Evolutionary conservation across 2,113 vertebrate species (phyloP).

Genomic region (Scatophagus argus): DNA sequence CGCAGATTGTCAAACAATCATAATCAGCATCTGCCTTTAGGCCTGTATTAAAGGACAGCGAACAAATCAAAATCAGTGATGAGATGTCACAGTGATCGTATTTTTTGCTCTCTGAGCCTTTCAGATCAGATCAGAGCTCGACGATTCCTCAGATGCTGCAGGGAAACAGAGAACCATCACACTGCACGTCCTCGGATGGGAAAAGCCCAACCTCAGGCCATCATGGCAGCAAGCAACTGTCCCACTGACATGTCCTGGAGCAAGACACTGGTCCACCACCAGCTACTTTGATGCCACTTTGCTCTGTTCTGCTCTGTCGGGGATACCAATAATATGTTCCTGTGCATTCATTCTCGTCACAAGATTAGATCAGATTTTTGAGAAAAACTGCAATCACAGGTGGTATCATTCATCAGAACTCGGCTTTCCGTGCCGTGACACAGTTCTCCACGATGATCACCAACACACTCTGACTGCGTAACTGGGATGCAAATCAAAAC

Average conservation of each 20-base stretch:
- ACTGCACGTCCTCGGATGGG: constrained; percentile 6
- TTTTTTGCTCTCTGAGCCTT: background rate
- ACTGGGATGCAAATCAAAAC: background rate
- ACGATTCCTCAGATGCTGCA: background rate
- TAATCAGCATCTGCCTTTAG: background rate
- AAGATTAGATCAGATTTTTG: background rate
- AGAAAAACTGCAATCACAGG: too few relatives aligned
- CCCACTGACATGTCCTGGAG: background rate
- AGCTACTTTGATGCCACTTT: constrained; percentile 4
- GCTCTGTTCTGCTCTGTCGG: background rate
- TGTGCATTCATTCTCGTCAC: background rate
- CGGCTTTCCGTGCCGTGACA: background rate
- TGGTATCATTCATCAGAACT: background rate
- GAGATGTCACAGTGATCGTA: constrained; percentile 16
- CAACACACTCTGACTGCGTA: background rate
- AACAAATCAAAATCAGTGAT: constrained; percentile 7
- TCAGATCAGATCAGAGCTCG: constrained; percentile 6
- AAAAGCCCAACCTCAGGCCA: background rate
- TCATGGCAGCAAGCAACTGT: background rate
- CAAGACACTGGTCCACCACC: background rate
- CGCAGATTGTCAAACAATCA: background rate
- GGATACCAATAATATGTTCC: background rate
- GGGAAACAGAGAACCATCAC: constrained; percentile 12
- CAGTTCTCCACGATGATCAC: background rate
- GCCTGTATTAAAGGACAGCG: background rate